Conservation (phyloP, 2,888 invertebrate genomes). For the Parascotia fuliginaria region DNA sequence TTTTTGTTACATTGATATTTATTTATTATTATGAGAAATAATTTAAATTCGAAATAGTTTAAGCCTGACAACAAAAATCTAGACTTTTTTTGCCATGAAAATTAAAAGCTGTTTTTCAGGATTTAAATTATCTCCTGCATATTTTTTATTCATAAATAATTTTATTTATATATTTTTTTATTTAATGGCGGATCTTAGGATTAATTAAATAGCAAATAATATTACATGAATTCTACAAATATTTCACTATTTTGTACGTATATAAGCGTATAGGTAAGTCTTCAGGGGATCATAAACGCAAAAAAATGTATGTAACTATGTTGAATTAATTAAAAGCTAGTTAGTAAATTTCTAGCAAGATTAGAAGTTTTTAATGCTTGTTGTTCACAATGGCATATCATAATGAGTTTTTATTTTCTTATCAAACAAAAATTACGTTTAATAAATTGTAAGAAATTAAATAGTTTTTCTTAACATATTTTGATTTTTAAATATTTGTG, state of each 20-base stretch:
- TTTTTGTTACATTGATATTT: conserved; percentile 20
- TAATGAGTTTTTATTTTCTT: neutral
- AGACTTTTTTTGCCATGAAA: too few relatives aligned
- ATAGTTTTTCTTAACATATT: neutral
- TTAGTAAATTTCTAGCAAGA: conserved; percentile 42
- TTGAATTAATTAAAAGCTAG: conserved; percentile 31
- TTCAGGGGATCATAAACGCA: conserved; percentile 43
- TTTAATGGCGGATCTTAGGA: conserved; percentile 49
- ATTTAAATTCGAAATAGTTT: conserved; percentile 2
- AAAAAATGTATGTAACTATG: conserved; percentile 21
- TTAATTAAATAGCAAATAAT: conserved; percentile 45
- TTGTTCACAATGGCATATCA: conserved; percentile 19
- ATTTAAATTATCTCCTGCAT: conserved; percentile 16
- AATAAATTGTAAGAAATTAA: too few relatives aligned
- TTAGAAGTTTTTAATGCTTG: conserved; percentile 20
- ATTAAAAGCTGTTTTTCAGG: too few relatives aligned
- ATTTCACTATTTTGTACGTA: conserved; percentile 64
- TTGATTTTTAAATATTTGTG: neutral
- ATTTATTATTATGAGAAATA: conserved; percentile 17
- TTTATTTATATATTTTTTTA: conserved; percentile 16
- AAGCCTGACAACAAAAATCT: too few relatives aligned
- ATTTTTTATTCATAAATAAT: conserved; percentile 2
- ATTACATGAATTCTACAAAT: conserved; percentile 40
- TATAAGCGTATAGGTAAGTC: conserved; percentile 67
- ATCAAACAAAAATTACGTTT: too few relatives aligned